A percentile compares a stretch with the other conserved stretches of the same genome.
These are phyloP conservation scores for Piprites chloris DNA, from an alignment of 2,113 vertebrate genomes.

Conservation along the genomic window DNA sequence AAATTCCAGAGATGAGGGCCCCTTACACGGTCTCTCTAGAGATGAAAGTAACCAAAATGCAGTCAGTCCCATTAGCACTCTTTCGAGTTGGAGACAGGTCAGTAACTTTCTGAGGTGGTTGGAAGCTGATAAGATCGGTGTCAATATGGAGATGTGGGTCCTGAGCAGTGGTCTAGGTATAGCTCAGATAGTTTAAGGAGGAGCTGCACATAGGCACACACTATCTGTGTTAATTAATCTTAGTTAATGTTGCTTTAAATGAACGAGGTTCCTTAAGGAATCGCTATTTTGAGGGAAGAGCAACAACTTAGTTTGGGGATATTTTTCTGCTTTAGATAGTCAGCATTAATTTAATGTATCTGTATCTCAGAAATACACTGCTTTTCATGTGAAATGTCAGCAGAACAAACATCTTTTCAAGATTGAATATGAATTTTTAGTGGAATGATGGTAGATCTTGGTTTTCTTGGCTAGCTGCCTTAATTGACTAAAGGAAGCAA, in stretches of 20 bases:
- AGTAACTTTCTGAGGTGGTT: background rate
- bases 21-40: background rate
- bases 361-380: background rate
- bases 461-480: background rate
- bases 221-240: background rate
- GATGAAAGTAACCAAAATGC: background rate
- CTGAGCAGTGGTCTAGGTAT: background rate
- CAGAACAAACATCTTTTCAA: background rate
- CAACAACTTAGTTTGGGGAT: background rate
- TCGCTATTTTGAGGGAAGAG: background rate
- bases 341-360: background rate
- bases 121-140: background rate
- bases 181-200: background rate
- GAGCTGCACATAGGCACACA: background rate
- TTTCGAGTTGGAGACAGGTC: background rate
- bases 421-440: background rate
- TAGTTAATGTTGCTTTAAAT: background rate
- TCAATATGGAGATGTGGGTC: background rate
- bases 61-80: background rate
- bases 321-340: background rate
- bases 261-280: background rate
- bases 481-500: background rate
- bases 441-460: background rate
- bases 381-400: background rate
- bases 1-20: slow-evolving; percentile 45